Evolutionary conservation across 1,140 invertebrate species (phyloP).

Genomic region (Euura lappo): DNA sequence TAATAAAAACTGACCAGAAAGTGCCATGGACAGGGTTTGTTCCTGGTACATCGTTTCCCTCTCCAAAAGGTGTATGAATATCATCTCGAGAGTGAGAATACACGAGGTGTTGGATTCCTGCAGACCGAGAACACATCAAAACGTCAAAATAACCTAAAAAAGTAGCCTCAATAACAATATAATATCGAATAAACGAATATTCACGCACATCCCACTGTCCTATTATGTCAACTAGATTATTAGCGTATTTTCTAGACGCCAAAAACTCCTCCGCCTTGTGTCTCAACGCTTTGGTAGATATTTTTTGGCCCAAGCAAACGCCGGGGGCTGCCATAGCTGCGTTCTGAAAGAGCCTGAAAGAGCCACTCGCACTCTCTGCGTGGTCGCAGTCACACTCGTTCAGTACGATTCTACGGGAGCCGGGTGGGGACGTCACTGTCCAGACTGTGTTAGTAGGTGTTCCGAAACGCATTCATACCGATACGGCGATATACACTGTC

Average conservation of each 20-base stretch:
- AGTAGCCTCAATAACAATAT: constrained; percentile 14
- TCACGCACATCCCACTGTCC: constrained; percentile 66
- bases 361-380: too few relatives aligned
- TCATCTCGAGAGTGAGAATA: constrained; percentile 70
- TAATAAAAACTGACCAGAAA: constrained; percentile 39
- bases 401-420: too few relatives aligned
- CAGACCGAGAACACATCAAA: constrained; percentile 21
- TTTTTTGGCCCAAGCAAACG: constrained; percentile 40
- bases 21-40: constrained; percentile 44
- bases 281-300: constrained; percentile 62
- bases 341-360: background rate
- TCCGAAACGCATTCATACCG: too few relatives aligned
- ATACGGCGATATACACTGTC: too few relatives aligned
- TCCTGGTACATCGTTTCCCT: constrained; percentile 67
- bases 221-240: constrained; percentile 69
- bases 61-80: constrained; percentile 71
- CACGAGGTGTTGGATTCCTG: constrained; percentile 59
- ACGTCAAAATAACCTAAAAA: constrained; percentile 33
- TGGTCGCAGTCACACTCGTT: too few relatives aligned
- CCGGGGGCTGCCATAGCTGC: constrained; percentile 6
- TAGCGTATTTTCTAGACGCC: constrained; percentile 66
- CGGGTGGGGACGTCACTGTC: too few relatives aligned
- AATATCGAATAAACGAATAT: constrained; percentile 9
- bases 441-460: too few relatives aligned
- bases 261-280: constrained; percentile 72